phyloP scores from a whole-genome alignment of 1,140 invertebrate genomes.

The Cepaea nemoralis region DNA sequence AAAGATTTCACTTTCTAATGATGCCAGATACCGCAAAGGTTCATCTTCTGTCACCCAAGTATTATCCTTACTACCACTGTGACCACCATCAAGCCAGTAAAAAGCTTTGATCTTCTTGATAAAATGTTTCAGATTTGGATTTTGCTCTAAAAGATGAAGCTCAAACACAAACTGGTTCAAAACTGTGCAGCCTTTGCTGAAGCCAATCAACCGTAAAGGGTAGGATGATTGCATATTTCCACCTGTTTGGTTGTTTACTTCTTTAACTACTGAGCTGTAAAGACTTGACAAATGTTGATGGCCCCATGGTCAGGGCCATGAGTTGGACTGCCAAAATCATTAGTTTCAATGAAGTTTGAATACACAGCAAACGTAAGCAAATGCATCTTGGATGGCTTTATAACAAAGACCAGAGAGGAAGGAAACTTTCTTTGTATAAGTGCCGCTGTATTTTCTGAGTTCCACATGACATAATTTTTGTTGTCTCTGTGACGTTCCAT shows the following conservation, averaged over 20 bases:
- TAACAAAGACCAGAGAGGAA: conserved; percentile 80
- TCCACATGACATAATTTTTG: conserved; percentile 82
- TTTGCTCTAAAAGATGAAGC: conserved; percentile 74
- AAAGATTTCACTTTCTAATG: conserved; percentile 71
- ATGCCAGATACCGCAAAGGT: conserved; percentile 80
- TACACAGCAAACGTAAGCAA: conserved; percentile 87
- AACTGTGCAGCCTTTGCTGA: conserved; percentile 93
- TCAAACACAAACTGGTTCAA: conserved; percentile 90
- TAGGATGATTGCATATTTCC: not conserved
- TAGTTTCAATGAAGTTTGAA: conserved; percentile 86
- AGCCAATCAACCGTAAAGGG: conserved; percentile 76
- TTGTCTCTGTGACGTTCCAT: conserved; percentile 84
- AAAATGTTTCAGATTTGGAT: conserved; percentile 50
- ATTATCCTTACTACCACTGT: conserved; percentile 82
- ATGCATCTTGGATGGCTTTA: conserved; percentile 83
- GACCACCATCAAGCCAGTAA: conserved; percentile 90
- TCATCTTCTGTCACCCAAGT: conserved; percentile 85
- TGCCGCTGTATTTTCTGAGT: conserved; percentile 81
- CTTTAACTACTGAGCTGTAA: conserved; percentile 49
- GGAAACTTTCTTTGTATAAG: conserved; percentile 81
- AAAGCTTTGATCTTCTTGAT: conserved; percentile 75
- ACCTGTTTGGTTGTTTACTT: not conserved
- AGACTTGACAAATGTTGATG: conserved; percentile 75
- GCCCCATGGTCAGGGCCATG: conserved; percentile 70
- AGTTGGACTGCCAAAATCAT: conserved; percentile 78